These are phyloP conservation scores for Taenioides sp. DNA, from an alignment of 2,797 vertebrate genomes.

Conservation along the genomic window DNA sequence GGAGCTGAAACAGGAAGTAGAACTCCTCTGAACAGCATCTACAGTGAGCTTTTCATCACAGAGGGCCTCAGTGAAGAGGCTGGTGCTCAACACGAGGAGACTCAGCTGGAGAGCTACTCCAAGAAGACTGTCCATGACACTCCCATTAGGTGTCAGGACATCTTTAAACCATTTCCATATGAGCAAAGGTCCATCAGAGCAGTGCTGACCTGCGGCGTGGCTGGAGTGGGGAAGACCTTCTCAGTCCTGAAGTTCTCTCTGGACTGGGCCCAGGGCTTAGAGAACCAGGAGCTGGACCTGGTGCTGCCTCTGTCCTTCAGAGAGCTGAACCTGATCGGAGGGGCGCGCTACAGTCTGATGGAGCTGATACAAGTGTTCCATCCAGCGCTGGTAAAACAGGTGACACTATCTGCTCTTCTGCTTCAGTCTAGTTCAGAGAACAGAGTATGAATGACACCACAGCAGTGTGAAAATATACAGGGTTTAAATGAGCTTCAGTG, in stretches of 20 bases:
- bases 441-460: not conserved
- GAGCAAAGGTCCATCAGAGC: not conserved
- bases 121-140: not conserved
- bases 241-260: conserved; percentile 39
- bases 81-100: not conserved
- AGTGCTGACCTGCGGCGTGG: not conserved
- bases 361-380: not conserved
- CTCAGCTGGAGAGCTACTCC: not conserved
- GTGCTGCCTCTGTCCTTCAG: conserved; percentile 23
- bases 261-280: conserved; percentile 44
- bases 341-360: not conserved
- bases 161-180: not conserved
- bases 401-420: not conserved
- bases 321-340: not conserved
- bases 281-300: conserved; percentile 40
- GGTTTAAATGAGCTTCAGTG: no score
- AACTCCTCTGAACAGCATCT: conserved; percentile 3
- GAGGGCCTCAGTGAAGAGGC: not conserved
- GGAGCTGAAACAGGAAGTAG: not conserved
- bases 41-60: conserved; percentile 4
- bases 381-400: not conserved
- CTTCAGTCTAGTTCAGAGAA: not conserved
- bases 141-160: not conserved
- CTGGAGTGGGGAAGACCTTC: not conserved
- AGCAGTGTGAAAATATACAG: no score